These are phyloP conservation scores for Rutpela maculata DNA, from an alignment of 2,888 invertebrate genomes.

Conservation along the genomic window DNA sequence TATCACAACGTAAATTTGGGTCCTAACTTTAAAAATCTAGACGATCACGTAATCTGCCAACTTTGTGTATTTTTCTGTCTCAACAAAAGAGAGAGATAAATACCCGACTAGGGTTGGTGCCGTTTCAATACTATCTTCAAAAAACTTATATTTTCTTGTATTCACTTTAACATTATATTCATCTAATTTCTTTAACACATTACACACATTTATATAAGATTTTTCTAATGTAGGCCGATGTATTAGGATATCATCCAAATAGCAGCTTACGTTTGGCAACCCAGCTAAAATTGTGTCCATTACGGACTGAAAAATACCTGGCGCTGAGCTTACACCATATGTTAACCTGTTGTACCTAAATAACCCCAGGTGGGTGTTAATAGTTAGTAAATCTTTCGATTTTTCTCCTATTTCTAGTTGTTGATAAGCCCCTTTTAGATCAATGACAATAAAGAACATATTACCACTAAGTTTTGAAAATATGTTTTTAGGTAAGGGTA, in stretches of 20 bases:
- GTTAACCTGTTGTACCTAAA: constrained; percentile 57
- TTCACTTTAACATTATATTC: too few species aligned
- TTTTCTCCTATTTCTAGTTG: constrained; percentile 58
- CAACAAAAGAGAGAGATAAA: too few species aligned
- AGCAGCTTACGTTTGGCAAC: constrained; percentile 38
- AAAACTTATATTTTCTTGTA: too few species aligned
- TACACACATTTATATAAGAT: constrained; percentile 32
- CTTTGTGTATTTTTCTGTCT: too few species aligned
- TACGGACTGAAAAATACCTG: constrained; percentile 55
- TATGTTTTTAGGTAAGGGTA: constrained; percentile 63
- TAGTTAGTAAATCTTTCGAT: constrained; percentile 55
- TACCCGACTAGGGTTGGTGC: too few species aligned
- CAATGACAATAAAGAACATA: constrained; percentile 57
- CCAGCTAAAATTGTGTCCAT: constrained; percentile 47
- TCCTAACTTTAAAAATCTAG: too few species aligned
- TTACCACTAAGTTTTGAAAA: constrained; percentile 59
- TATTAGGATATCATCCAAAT: constrained; percentile 58
- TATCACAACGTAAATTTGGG: too few species aligned
- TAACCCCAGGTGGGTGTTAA: constrained; percentile 60
- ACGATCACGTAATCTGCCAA: too few species aligned
- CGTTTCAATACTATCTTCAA: too few species aligned
- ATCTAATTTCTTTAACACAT: too few species aligned
- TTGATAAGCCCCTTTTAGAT: constrained; percentile 61
- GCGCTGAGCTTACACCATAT: constrained; percentile 58
- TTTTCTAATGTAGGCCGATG: constrained; percentile 26